Evolutionary conservation across 2,888 invertebrate species (phyloP).

Genomic region (Limenitis camilla): DNA sequence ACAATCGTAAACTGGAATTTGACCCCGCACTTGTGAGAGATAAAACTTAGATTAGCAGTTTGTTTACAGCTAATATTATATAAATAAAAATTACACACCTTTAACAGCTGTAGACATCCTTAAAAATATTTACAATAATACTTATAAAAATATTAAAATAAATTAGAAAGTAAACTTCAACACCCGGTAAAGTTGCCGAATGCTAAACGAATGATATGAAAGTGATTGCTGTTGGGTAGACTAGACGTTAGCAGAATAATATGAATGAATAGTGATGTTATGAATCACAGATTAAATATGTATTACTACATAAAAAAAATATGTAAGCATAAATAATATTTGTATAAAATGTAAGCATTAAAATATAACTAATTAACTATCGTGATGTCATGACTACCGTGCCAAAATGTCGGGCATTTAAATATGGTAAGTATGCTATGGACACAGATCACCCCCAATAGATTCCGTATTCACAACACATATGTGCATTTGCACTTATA

Average conservation of each 20-base stretch:
- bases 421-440: too few relatives aligned
- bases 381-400: too few relatives aligned
- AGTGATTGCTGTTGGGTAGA: not conserved
- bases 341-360: too few relatives aligned
- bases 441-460: too few relatives aligned
- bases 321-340: too few relatives aligned
- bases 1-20: constrained; percentile 36
- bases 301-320: too few relatives aligned
- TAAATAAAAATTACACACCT: constrained; percentile 38
- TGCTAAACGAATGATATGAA: not conserved
- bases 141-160: not conserved
- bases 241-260: not conserved
- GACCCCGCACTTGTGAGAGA: constrained; percentile 29
- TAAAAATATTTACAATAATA: constrained; percentile 3
- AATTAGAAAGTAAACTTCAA: constrained; percentile 11
- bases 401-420: too few relatives aligned
- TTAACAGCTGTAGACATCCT: constrained; percentile 62
- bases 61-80: not conserved
- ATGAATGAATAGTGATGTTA: not conserved
- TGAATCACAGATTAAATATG: not conserved
- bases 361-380: too few relatives aligned
- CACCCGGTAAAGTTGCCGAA: constrained; percentile 10
- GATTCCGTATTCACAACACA: too few relatives aligned
- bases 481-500: too few relatives aligned
- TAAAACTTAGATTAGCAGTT: not conserved